These are phyloP conservation scores for Buathra laborator DNA, from an alignment of 2,888 invertebrate genomes.

Conservation along the genomic window DNA sequence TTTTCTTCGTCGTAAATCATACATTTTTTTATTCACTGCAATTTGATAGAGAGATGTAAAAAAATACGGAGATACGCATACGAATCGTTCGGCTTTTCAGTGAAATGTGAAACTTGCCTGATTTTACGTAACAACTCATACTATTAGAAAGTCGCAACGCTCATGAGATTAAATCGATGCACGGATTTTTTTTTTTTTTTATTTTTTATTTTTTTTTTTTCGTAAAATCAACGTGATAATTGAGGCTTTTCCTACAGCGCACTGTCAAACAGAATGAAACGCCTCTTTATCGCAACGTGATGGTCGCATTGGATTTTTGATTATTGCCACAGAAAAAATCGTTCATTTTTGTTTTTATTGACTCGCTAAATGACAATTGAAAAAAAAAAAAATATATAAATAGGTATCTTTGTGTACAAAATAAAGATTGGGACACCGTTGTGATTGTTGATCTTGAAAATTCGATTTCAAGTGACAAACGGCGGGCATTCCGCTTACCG, in stretches of 20 bases:
- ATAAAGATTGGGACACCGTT: not conserved
- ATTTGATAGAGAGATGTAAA: not conserved
- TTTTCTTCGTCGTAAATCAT: not conserved
- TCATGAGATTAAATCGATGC: constrained; percentile 41
- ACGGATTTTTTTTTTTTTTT: constrained; percentile 43
- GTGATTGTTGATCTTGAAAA: not conserved
- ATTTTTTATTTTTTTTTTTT: constrained; percentile 39
- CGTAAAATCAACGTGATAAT: not conserved
- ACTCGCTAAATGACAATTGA: constrained; percentile 19
- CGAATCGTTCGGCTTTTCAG: constrained; percentile 53
- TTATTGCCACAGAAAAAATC: not conserved
- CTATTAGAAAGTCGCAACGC: constrained; percentile 64
- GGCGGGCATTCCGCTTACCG: constrained; percentile 9
- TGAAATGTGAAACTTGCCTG: constrained; percentile 69
- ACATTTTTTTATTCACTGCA: not conserved
- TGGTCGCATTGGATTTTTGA: not conserved
- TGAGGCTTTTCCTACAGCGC: constrained; percentile 19
- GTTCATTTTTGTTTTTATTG: constrained; percentile 4
- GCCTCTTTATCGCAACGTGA: constrained; percentile 34
- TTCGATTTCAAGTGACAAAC: not conserved
- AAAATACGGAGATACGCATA: not conserved
- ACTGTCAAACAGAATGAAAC: constrained; percentile 21
- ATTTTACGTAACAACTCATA: constrained; percentile 67
- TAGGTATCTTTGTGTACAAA: constrained; percentile 10
- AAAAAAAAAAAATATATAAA: constrained; percentile 47